phyloP scores from a whole-genome alignment of 2,113 vertebrate species.

The Regulus satrapa region DNA sequence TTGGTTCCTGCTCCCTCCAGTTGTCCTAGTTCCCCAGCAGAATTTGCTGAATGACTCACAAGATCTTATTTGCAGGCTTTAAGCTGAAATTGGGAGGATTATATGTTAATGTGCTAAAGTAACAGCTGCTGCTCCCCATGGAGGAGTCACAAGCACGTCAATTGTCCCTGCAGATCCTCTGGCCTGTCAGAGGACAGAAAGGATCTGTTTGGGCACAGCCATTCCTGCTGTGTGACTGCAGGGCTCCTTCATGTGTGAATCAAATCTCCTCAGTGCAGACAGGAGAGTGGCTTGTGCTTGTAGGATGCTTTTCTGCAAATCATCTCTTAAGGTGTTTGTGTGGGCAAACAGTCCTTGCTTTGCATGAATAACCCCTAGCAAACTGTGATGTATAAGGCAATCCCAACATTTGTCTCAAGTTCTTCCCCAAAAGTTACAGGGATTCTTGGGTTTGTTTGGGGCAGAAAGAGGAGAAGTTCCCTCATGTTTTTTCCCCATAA shows the following conservation, averaged over 20 bases:
- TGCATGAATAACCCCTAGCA: neutral
- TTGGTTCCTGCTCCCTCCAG: neutral
- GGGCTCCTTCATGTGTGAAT: neutral
- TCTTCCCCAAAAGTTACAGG: neutral
- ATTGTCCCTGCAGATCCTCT: neutral
- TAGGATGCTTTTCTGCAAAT: neutral
- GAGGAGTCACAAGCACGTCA: neutral
- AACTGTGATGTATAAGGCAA: neutral
- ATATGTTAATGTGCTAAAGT: neutral
- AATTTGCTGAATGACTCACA: slow-evolving; percentile 32
- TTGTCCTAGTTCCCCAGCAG: slow-evolving; percentile 13
- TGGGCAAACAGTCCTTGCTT: neutral
- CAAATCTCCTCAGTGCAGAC: neutral
- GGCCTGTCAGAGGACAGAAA: neutral
- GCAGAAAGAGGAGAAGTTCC: neutral
- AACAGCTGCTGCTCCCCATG: neutral
- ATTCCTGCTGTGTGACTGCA: neutral
- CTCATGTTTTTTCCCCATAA: rapidly evolving
- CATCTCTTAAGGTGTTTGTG: neutral
- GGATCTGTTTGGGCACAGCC: neutral
- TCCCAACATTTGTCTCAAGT: neutral
- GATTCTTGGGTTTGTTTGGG: neutral
- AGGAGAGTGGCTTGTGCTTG: neutral
- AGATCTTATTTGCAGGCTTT: slow-evolving; percentile 7
- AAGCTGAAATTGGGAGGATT: slow-evolving; percentile 10